Evolutionary conservation across 2,888 invertebrate genomes (phyloP).

Genomic region (Microctonus aethiopoides): DNA sequence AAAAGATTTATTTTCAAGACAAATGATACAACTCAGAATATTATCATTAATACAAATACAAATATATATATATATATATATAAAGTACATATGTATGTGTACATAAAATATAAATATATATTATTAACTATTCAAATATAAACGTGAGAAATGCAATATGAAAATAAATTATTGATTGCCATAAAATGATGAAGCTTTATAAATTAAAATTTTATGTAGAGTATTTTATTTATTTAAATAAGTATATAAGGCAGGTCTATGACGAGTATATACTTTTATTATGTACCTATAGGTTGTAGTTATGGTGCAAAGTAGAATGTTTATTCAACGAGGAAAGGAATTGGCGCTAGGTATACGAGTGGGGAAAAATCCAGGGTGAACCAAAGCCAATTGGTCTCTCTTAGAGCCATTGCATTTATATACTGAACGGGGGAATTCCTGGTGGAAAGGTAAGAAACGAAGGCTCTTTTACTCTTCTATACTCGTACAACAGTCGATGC

Average conservation of each 20-base stretch:
- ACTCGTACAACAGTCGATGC: conserved; percentile 3
- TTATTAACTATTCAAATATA: no score
- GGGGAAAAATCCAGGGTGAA: conserved; percentile 45
- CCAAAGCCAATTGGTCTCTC: conserved; percentile 45
- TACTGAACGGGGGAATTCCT: conserved; percentile 43
- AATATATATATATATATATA: neutral
- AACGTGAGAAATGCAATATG: no score
- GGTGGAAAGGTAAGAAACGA: conserved; percentile 40
- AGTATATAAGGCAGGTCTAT: no score
- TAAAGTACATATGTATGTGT: no score
- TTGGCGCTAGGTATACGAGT: conserved; percentile 26
- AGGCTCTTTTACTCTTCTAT: conserved; percentile 20
- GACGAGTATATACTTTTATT: no score
- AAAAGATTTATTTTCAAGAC: neutral
- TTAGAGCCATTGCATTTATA: conserved; percentile 31
- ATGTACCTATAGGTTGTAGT: neutral
- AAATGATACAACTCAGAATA: neutral
- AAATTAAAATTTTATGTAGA: neutral
- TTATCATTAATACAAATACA: neutral
- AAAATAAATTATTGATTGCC: neutral
- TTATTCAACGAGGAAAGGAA: conserved; percentile 16
- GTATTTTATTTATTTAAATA: no score
- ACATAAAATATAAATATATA: no score
- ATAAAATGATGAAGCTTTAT: neutral
- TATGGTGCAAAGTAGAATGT: conserved; percentile 6